Evolutionary conservation across 30 jellyfish, hydroid and myxozoan species (phyloP).

Genomic region (Turritopsis dohrnii): DNA sequence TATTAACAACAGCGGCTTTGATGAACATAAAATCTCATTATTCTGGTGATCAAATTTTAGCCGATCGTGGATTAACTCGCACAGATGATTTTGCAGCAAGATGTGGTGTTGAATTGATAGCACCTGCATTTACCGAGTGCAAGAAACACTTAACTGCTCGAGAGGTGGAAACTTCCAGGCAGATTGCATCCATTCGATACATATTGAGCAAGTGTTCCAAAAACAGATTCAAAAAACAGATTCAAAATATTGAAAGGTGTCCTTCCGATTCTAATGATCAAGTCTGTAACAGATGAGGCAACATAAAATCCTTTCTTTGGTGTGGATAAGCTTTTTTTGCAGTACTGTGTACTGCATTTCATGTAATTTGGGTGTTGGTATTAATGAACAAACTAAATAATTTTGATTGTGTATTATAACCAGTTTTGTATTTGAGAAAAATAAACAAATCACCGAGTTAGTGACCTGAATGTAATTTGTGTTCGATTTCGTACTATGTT

Average conservation of each 20-base stretch:
- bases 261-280: background rate
- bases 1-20: background rate
- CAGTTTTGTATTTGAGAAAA: too few relatives aligned
- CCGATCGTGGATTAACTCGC: slow-evolving; percentile 1
- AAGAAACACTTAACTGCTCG: background rate
- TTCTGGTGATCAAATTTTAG: background rate
- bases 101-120: slow-evolving; percentile 1
- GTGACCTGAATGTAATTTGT: too few relatives aligned
- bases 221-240: background rate
- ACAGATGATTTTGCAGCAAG: background rate
- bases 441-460: too few relatives aligned
- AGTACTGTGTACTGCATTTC: background rate
- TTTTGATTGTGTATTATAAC: too few relatives aligned
- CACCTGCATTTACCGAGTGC: background rate
- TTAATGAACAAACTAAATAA: background rate
- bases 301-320: background rate
- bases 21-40: background rate
- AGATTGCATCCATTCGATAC: background rate
- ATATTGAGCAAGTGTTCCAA: background rate
- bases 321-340: background rate
- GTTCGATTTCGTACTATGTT: too few relatives aligned
- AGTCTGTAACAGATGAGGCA: background rate
- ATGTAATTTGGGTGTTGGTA: background rate
- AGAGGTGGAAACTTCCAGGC: slow-evolving; percentile 4
- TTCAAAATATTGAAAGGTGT: background rate